Base-by-base conservation (phyloP, 1,140 invertebrate genomes). In the Oreohelix idahoensis region DNA sequence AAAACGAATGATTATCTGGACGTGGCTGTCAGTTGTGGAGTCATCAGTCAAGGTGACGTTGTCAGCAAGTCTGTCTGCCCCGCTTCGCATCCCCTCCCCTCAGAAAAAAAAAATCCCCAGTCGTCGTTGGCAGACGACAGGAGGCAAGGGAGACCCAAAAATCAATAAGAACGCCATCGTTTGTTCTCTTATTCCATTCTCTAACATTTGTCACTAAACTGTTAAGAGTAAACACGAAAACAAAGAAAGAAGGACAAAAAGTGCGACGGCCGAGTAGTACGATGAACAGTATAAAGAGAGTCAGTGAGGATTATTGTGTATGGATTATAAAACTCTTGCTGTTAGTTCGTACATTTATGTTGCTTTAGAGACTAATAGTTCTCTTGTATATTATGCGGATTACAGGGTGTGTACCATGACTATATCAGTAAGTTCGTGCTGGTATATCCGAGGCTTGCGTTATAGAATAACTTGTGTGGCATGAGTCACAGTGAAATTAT, bases 31-130 rank as follows among this genome's bases (percentile, higher is more conserved):
- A 76, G 74, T 76, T 51, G 74, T 36, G 26, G 45, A 51, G 29
- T 49, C 45, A 76, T 76, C 74, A 76, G 53, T 76, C 74, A 76
- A 51, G 49, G 45, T 45, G 74, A 36, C 45, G 74, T 36, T 76
- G 74, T 76, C 74, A 53, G 74, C 32, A 51, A 76, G 74, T 53
- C 42, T 45, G 74, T 76, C n/a, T 76, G 5, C 23, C 38, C n/a
- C 8, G 20, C 63, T 66, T 58, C 53, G 5, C 15, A 45, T n/a
- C 73, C 73, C 73, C 39, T 76, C 32, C 38, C 32, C 42, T 45
- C 15, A 5, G 5, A 45, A 45, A 45, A 71, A 71, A 35, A 71
- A 36, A 71, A 17, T 71, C 23, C 45, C 17, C 49, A n/a, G 17
- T 32, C 32, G 42, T 58, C n/a, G 26, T 53, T 8, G 10, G 75